Conservation (phyloP, 1,140 invertebrate species). For the Scaptomyza hsui region DNA sequence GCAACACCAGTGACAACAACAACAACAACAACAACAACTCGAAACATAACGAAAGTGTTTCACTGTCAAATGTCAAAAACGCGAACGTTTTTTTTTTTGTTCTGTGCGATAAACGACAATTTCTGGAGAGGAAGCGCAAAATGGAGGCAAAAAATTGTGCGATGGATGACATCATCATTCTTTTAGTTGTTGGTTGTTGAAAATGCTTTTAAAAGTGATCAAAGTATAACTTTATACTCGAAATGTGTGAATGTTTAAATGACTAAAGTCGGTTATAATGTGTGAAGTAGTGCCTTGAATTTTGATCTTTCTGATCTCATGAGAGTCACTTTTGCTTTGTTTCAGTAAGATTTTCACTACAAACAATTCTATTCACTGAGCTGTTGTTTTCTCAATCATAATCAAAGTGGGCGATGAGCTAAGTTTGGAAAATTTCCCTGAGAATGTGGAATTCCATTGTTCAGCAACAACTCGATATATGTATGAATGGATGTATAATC, state of each 20-base stretch:
- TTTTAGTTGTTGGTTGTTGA: neutral
- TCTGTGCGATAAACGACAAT: slow-evolving; percentile 34
- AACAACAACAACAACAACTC: slow-evolving; percentile 13
- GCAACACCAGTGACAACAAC: slow-evolving; percentile 26
- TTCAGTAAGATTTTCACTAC: too few species aligned
- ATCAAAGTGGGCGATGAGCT: slow-evolving; percentile 7
- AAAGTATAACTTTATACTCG: neutral
- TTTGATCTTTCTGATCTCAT: too few species aligned
- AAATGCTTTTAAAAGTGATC: slow-evolving; percentile 8
- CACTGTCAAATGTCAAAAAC: slow-evolving; percentile 62
- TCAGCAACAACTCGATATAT: slow-evolving; percentile 1
- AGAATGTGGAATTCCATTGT: slow-evolving; percentile 1
- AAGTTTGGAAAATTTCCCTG: neutral
- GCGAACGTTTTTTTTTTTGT: neutral
- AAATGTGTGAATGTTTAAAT: neutral
- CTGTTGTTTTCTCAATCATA: neutral
- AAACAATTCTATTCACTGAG: neutral
- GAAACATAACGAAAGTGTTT: slow-evolving; percentile 67
- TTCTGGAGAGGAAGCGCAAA: slow-evolving; percentile 43
- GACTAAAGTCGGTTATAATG: neutral
- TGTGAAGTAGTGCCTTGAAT: neutral
- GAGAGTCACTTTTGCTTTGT: too few species aligned
- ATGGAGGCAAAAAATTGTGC: slow-evolving; percentile 21
- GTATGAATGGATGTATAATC: neutral
- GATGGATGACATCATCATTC: slow-evolving; percentile 62